Conservation (phyloP, 1,140 invertebrate genomes). For the Samia ricini region DNA sequence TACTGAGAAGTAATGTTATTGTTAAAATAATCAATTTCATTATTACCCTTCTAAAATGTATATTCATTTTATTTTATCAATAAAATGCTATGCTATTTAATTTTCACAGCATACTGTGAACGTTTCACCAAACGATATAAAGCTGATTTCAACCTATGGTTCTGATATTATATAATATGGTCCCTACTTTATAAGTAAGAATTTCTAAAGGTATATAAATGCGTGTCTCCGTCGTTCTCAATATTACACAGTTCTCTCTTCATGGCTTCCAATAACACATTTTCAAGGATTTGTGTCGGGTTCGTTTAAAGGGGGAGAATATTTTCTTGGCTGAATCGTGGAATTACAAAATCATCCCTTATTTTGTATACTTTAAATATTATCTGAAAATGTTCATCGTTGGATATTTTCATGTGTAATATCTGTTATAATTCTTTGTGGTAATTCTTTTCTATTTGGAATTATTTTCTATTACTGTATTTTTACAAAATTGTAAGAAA, state of each 20-base stretch:
- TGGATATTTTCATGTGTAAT: not conserved
- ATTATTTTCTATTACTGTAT: too few relatives aligned
- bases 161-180: conserved; percentile 20
- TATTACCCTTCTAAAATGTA: too few relatives aligned
- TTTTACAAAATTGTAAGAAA: too few relatives aligned
- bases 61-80: not conserved
- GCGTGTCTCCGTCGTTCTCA: conserved; percentile 15
- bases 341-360: conserved; percentile 18
- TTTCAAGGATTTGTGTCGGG: conserved; percentile 38
- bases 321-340: conserved; percentile 27
- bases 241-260: conserved; percentile 18
- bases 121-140: conserved; percentile 5
- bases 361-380: not conserved
- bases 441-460: too few relatives aligned
- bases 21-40: too few relatives aligned
- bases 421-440: not conserved
- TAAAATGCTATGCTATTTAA: not conserved
- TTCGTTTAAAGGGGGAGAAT: conserved; percentile 31
- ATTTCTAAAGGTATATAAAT: conserved; percentile 18
- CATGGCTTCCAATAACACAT: conserved; percentile 33
- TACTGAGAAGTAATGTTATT: too few relatives aligned
- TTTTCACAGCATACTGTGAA: not conserved
- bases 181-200: conserved; percentile 22
- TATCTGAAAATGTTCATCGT: not conserved
- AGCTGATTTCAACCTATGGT: not conserved